phyloP scores from a whole-genome alignment of 2,797 vertebrate genomes.

The Arrhamphus sclerolepis region DNA sequence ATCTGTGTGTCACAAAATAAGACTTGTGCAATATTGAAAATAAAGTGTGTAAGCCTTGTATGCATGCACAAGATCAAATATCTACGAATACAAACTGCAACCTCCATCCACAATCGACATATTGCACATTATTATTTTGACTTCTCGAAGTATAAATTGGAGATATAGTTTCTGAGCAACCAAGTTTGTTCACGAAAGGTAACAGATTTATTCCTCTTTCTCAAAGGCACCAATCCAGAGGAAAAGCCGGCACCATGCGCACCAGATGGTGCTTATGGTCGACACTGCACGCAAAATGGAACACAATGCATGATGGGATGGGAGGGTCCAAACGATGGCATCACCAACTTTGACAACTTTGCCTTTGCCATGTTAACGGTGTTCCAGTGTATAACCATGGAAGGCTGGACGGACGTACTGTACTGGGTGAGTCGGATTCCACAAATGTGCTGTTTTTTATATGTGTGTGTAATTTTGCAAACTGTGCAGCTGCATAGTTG shows the following conservation, averaged over 20 bases:
- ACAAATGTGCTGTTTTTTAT: constrained; percentile 32
- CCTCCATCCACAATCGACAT: no score
- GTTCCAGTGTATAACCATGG: constrained; percentile 99
- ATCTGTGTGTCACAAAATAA: no score
- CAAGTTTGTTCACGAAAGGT: background rate
- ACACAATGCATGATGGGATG: constrained; percentile 86
- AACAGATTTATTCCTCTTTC: background rate
- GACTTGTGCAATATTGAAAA: no score
- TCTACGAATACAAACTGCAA: no score
- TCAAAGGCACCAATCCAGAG: constrained; percentile 83
- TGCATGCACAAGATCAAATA: no score
- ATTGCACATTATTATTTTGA: no score
- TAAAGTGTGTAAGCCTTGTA: no score
- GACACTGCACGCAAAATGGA: constrained; percentile 87
- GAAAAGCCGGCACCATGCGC: constrained; percentile 95
- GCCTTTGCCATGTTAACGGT: constrained; percentile 98
- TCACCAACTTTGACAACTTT: constrained; percentile 99
- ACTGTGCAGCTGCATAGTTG: constrained; percentile 19
- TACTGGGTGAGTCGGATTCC: constrained; percentile 91
- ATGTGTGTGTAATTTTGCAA: background rate
- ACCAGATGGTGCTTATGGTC: constrained; percentile 85
- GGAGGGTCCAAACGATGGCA: constrained; percentile 96
- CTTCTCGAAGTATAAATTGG: background rate
- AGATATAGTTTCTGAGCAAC: no score
- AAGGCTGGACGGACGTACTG: constrained; percentile 96